Conservation (phyloP, 1,140 invertebrate genomes). For the Acyrthosiphon pisum region DNA sequence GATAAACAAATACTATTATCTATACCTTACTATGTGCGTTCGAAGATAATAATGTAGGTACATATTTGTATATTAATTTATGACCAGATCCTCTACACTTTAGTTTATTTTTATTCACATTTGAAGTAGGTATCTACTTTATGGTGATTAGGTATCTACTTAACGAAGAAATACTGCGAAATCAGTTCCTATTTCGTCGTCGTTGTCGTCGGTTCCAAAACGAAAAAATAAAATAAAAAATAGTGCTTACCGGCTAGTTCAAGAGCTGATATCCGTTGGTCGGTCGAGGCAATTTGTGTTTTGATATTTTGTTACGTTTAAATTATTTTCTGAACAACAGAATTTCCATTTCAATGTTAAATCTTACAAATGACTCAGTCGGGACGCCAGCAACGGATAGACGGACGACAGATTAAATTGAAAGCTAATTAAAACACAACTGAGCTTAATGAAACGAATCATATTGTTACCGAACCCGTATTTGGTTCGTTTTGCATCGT, state of each 20-base stretch:
- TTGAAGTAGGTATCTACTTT: neutral
- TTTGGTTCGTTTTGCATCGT: neutral
- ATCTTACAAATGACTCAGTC: neutral
- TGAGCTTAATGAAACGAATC: neutral
- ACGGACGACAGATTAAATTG: neutral
- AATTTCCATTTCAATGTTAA: neutral
- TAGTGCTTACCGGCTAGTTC: neutral
- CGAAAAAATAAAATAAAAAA: neutral
- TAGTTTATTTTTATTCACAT: neutral
- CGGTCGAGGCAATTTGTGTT: neutral
- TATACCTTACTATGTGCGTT: neutral
- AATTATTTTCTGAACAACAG: neutral
- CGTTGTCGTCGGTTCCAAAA: neutral
- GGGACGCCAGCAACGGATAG: no score
- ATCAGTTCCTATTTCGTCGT: neutral
- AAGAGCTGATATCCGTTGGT: no score
- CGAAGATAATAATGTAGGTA: neutral
- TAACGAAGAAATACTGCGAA: neutral
- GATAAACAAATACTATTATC: neutral
- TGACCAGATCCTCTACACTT: neutral
- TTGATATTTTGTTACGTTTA: neutral
- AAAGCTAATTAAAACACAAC: slow-evolving; percentile 39
- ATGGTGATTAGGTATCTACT: neutral
- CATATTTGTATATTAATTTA: neutral
- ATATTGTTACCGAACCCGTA: neutral